Base-by-base conservation (phyloP, 2,797 vertebrate genomes). In the Pseudochaenichthys georgianus region DNA sequence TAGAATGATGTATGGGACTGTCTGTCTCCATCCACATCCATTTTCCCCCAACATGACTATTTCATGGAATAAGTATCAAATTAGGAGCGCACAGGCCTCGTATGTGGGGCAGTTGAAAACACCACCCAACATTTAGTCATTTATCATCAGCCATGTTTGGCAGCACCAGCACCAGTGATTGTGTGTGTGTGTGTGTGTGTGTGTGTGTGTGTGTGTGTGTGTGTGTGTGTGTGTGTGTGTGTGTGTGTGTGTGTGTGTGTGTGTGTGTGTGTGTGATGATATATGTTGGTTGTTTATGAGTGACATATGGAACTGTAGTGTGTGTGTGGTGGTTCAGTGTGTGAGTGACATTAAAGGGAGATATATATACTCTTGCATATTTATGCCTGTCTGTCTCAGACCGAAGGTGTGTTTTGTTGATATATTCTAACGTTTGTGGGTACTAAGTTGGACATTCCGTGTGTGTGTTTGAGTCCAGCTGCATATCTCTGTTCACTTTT, bases 1-100 rank as follows among this genome's bases (percentile, higher is more conserved):
- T 94, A 91, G 82, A 93, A 91, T 92, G 93, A 94, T 94, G 87
- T 93, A 94, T 95, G 94, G 87, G 90, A 93, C 91, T 91, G 94
- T 94, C 93, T 93, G 88, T 95, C 86, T 94, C 90, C 84, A 92
- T 94, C 92, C 91, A 89, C 91, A 94, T 94, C 88, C 91, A 91
- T 93, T 94, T 93, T 93, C 86, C 86, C 87, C 86, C 86, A 92
- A 92, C 88, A 92, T 91, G 88, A 90, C 91, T 93, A 91, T 93
- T 93, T 94, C 90, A 92, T 90, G 79, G 92, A 93, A 93, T 92
- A 91, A 92, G 89, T 91, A 92, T 93, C 87, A 93, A 90, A 93
- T 94, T 93, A 93, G 90, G 83, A 76, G 81, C 71, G 76, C 70
- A 50, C 73, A 57, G 87, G 82, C 86, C 84, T 88, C 73, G 80